These are phyloP conservation scores for Lethenteron camtschaticum DNA, from an alignment of 2,113 vertebrate genomes.

Conservation along the genomic window DNA sequence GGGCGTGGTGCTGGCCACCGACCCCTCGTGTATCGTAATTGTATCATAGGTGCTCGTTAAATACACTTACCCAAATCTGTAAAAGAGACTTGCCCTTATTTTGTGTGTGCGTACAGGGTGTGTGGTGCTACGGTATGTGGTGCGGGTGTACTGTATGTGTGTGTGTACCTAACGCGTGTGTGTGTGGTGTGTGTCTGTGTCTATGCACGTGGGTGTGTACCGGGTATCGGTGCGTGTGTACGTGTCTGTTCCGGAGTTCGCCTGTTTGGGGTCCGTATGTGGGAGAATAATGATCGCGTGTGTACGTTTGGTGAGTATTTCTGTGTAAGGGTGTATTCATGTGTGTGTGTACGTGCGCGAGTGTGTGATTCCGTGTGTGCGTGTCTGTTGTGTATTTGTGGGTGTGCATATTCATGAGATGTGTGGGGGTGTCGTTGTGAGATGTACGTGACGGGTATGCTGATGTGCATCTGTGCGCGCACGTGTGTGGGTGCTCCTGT, in stretches of 20 bases:
- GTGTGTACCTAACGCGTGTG: not conserved
- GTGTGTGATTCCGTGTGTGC: not conserved
- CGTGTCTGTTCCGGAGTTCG: not conserved
- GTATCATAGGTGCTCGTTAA: not conserved
- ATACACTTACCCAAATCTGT: not conserved
- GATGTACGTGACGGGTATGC: not conserved
- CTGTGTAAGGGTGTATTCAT: not conserved
- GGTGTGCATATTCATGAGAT: no score
- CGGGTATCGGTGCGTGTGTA: not conserved
- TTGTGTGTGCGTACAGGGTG: not conserved
- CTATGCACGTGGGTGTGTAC: not conserved
- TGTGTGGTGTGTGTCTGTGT: constrained; percentile 1
- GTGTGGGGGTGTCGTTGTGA: no score
- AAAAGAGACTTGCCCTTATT: not conserved
- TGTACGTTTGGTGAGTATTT: not conserved
- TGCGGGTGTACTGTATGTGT: not conserved
- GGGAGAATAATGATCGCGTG: not conserved
- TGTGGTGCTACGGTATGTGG: not conserved
- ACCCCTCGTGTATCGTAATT: not conserved
- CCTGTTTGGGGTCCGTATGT: not conserved
- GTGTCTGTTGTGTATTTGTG: no score
- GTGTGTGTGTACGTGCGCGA: not conserved
- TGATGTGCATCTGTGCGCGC: not conserved
- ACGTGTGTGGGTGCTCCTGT: not conserved
- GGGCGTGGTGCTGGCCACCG: not conserved